Evolutionary conservation across 2,113 vertebrate species (phyloP).

Genomic region (Rhodinocichla rosea): DNA sequence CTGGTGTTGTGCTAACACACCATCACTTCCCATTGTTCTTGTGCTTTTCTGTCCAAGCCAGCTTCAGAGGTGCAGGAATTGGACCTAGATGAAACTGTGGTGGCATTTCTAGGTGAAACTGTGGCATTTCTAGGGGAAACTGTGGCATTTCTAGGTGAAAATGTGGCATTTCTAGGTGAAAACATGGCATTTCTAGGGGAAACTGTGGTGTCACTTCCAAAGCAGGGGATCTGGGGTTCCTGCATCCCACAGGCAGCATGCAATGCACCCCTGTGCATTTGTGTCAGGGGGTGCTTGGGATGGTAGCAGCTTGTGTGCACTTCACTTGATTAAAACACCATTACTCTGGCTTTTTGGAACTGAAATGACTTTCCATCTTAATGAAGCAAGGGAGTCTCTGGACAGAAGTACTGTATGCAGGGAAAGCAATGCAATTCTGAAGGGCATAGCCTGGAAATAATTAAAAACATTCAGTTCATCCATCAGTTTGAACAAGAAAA

Average conservation of each 20-base stretch:
- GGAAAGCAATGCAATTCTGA: slow-evolving; percentile 31
- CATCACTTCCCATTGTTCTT: not conserved
- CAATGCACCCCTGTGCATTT: not conserved
- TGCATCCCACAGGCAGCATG: not conserved
- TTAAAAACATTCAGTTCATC: slow-evolving; percentile 31
- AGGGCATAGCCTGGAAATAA: slow-evolving; percentile 45
- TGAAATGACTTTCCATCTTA: slow-evolving; percentile 40
- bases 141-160: too few species aligned
- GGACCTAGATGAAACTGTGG: not conserved
- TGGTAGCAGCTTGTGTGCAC: not conserved
- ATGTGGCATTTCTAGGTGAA: too few species aligned
- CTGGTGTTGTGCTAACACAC: not conserved
- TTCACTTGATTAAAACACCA: slow-evolving; percentile 14
- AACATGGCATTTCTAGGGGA: too few species aligned
- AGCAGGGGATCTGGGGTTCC: not conserved
- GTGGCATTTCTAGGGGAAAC: too few species aligned
- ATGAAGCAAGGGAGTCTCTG: slow-evolving; percentile 54
- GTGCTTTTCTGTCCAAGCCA: not conserved
- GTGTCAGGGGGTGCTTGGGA: not conserved
- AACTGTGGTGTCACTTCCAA: not conserved
- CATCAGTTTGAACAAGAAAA: slow-evolving; percentile 39
- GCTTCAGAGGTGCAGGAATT: not conserved
- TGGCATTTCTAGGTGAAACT: not conserved
- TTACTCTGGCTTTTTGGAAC: slow-evolving; percentile 27
- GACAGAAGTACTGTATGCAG: not conserved